Evolutionary conservation across 2,888 invertebrate species (phyloP).

Genomic region (Calliopum simillimum): DNA sequence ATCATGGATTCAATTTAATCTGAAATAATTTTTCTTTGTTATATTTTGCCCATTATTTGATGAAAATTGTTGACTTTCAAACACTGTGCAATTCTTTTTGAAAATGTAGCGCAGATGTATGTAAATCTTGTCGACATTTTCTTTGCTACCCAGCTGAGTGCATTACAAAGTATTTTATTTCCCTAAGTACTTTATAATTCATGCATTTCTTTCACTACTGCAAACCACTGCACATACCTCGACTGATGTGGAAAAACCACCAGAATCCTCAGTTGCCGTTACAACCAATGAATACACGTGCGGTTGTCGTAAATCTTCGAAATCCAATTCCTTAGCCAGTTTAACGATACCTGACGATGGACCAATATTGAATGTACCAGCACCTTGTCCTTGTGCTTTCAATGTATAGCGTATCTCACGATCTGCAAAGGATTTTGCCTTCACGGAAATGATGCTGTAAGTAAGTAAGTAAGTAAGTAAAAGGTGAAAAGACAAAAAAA

Average conservation of each 20-base stretch:
- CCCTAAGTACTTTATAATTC: neutral
- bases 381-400: conserved; percentile 93
- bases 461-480: conserved; percentile 21
- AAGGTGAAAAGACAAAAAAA: conserved; percentile 20
- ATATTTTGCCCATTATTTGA: too few relatives aligned
- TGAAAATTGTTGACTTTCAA: too few relatives aligned
- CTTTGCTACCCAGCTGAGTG: too few relatives aligned
- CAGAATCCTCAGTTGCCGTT: conserved; percentile 97
- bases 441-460: conserved; percentile 92
- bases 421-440: conserved; percentile 97
- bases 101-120: too few relatives aligned
- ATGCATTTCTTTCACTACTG: conserved; percentile 30
- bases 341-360: conserved; percentile 95
- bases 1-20: too few relatives aligned
- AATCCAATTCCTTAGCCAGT: conserved; percentile 94
- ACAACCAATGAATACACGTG: conserved; percentile 93
- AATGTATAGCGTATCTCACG: conserved; percentile 96
- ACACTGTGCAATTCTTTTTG: too few relatives aligned
- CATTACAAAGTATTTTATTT: too few relatives aligned
- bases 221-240: conserved; percentile 80
- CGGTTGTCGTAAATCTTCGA: conserved; percentile 94
- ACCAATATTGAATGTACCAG: conserved; percentile 95
- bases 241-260: conserved; percentile 94
- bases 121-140: too few relatives aligned
- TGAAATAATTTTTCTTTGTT: too few relatives aligned